Percentiles rank a stretch among this genome's conserved stretches.
These are phyloP conservation scores for Bostrychus sinensis DNA, from an alignment of 2,113 vertebrate species.

Conservation along the genomic window DNA sequence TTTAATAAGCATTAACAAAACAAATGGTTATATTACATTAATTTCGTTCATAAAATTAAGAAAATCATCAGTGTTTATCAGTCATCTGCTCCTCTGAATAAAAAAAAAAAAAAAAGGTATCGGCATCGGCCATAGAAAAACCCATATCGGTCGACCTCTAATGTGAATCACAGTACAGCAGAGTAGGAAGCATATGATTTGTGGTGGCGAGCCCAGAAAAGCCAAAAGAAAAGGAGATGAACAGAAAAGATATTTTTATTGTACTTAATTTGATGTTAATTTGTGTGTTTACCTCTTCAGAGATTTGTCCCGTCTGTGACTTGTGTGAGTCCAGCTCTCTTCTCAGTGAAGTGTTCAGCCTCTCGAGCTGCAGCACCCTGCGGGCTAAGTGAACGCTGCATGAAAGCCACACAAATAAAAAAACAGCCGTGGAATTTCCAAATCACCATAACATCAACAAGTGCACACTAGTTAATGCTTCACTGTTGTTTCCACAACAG, in stretches of 20 bases:
- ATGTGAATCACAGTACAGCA: no score
- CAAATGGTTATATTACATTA: no score
- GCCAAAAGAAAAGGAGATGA: no score
- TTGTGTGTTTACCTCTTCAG: conserved; percentile 85
- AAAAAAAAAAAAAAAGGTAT: no score
- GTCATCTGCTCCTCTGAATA: no score
- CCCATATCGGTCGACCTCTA: no score
- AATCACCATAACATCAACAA: conserved; percentile 44
- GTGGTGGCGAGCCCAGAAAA: no score
- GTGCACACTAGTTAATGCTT: conserved; percentile 32
- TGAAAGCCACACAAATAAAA: conserved; percentile 46
- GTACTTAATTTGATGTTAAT: not conserved
- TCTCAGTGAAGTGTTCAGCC: conserved; percentile 89
- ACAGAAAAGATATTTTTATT: not conserved
- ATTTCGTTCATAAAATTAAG: no score
- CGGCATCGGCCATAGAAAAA: no score
- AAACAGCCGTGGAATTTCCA: conserved; percentile 12
- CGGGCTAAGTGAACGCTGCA: conserved; percentile 95
- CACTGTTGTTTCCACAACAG: conserved; percentile 5
- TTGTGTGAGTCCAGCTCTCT: conserved; percentile 90
- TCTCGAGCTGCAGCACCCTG: conserved; percentile 93
- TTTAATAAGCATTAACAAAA: no score
- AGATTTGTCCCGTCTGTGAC: conserved; percentile 83
- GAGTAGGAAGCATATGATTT: no score
- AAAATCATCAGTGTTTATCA: no score